These are phyloP conservation scores for Agrochola circellaris DNA, from an alignment of 2,888 invertebrate genomes.

Conservation along the genomic window DNA sequence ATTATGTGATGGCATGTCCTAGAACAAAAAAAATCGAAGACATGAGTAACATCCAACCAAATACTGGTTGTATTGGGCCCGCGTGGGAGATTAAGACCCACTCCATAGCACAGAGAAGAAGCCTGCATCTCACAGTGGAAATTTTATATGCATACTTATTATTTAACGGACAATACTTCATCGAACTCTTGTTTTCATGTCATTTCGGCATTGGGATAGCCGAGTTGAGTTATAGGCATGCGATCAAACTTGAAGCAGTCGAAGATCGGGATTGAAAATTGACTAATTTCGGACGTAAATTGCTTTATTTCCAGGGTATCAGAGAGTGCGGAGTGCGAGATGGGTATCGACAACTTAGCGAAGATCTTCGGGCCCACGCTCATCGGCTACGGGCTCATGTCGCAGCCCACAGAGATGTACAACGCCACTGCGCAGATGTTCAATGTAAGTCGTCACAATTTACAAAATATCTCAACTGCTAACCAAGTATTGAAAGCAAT, in stretches of 20 bases:
- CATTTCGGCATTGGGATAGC: background rate
- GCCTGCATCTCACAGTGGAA: background rate
- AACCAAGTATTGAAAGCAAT: background rate
- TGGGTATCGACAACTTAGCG: constrained; percentile 97
- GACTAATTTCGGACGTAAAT: background rate
- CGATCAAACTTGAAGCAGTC: too few species aligned
- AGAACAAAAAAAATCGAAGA: background rate
- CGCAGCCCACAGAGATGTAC: constrained; percentile 93
- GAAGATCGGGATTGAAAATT: background rate
- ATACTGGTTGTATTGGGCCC: too few species aligned
- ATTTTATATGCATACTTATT: background rate
- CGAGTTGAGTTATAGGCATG: background rate
- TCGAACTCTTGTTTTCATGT: background rate
- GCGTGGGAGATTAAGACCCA: background rate
- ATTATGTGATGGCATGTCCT: background rate
- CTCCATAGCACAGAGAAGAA: background rate
- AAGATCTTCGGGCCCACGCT: constrained; percentile 98
- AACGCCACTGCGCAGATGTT: constrained; percentile 95
- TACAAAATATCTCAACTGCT: background rate
- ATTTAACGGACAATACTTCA: background rate
- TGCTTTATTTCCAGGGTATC: constrained; percentile 92
- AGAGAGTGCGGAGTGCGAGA: constrained; percentile 95
- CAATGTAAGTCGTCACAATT: constrained; percentile 85
- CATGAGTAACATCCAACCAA: background rate
- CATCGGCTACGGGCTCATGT: constrained; percentile 96